phyloP scores from a whole-genome alignment of 2,113 vertebrate genomes.

The Eptesicus fuscus region DNA sequence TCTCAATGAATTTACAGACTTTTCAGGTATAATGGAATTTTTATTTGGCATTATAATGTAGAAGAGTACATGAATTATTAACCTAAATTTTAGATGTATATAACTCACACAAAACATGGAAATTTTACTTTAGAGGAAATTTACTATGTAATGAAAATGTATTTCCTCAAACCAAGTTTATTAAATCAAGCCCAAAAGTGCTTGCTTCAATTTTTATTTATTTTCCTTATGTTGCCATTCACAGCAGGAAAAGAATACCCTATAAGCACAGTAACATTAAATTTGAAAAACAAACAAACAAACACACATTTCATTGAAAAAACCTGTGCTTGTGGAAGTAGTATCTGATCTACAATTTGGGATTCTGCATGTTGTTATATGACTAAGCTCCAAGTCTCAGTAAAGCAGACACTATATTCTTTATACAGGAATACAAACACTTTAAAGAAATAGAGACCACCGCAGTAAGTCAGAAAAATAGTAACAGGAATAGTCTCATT shows the following conservation, averaged over 20 bases:
- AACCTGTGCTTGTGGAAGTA: not conserved
- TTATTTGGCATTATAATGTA: conserved; percentile 31
- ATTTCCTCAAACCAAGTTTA: not conserved
- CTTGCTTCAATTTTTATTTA: conserved; percentile 34
- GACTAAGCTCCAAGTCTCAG: not conserved
- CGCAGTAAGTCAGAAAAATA: not conserved
- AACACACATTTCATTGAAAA: not conserved
- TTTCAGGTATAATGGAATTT: conserved; percentile 15
- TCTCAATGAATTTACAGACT: conserved; percentile 15
- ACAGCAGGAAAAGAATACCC: not conserved
- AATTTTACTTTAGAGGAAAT: not conserved
- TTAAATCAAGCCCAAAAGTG: not conserved
- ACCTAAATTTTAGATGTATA: not conserved
- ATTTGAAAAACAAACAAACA: not conserved
- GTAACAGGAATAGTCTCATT: not conserved
- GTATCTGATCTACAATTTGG: not conserved
- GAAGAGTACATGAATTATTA: conserved; percentile 42
- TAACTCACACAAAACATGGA: not conserved
- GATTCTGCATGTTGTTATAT: not conserved
- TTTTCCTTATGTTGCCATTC: not conserved
- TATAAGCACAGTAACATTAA: not conserved
- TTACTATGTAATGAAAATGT: not conserved
- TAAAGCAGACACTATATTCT: not conserved
- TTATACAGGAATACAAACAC: not conserved
- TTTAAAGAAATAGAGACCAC: not conserved